These are phyloP conservation scores for Apis cerana DNA, from an alignment of 1,140 invertebrate species.

Conservation along the genomic window DNA sequence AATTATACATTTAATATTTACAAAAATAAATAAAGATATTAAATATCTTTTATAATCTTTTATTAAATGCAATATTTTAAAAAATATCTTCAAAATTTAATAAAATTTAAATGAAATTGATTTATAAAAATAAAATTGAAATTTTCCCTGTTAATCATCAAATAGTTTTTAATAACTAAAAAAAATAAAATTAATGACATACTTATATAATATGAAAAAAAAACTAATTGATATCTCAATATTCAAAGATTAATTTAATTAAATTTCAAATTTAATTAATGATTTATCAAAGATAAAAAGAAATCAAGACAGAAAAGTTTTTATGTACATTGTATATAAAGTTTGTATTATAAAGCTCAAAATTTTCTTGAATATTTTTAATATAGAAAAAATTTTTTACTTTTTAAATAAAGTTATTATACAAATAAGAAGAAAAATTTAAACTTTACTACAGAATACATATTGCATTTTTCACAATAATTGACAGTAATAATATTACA, in stretches of 20 bases:
- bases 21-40: not conserved
- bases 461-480: slow-evolving; percentile 70
- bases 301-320: slow-evolving; percentile 63
- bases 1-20: not conserved
- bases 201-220: not conserved
- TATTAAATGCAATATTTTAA: not conserved
- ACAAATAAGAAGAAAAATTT: slow-evolving; percentile 46
- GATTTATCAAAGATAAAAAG: slow-evolving; percentile 12
- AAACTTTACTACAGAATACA: slow-evolving; percentile 62
- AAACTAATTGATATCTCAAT: not conserved
- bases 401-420: slow-evolving; percentile 26
- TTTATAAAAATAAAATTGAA: not conserved
- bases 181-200: not conserved
- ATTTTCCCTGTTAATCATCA: not conserved
- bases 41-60: not conserved
- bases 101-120: not conserved
- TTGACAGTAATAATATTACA: slow-evolving; percentile 32
- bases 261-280: no score
- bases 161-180: not conserved
- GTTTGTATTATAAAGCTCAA: slow-evolving; percentile 21
- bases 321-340: no score
- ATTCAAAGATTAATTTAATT: not conserved
- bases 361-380: not conserved
- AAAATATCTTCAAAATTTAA: not conserved
- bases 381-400: not conserved